Percentiles rank a stretch among this genome's conserved stretches.
Evolutionary conservation across 2,797 vertebrate genomes (phyloP).

Genomic region (Halcyon chelicuti): DNA sequence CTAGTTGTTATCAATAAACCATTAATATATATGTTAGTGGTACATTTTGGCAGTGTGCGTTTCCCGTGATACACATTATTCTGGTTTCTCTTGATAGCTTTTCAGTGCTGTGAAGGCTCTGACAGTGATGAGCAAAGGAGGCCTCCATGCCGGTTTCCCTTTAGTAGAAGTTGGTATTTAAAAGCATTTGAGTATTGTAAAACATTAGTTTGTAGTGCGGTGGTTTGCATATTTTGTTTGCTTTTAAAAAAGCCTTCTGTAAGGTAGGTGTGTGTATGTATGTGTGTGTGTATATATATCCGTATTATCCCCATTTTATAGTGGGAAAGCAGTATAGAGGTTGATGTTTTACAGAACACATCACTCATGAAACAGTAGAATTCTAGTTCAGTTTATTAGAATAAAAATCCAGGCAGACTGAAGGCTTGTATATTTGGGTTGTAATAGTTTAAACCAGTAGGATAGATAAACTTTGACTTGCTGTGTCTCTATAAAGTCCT

Average conservation of each 20-base stretch:
- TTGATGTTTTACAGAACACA: background rate
- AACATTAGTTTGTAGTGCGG: background rate
- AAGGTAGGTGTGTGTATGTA: background rate
- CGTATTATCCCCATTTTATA: background rate
- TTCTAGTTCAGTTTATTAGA: background rate
- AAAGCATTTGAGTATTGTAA: background rate
- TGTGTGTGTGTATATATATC: background rate
- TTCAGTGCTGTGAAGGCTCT: background rate
- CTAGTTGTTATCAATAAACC: background rate
- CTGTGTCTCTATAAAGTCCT: background rate
- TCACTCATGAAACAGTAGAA: background rate
- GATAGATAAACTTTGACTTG: background rate
- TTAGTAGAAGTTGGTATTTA: background rate
- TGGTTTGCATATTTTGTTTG: background rate
- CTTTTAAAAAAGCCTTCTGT: background rate
- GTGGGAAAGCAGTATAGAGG: background rate
- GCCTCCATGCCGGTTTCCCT: background rate
- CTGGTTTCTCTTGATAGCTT: background rate
- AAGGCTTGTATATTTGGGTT: background rate
- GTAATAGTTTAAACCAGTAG: background rate
- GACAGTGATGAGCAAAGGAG: background rate
- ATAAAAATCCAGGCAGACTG: background rate
- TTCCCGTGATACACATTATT: background rate
- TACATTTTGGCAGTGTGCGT: background rate
- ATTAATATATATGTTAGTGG: background rate